Evolutionary conservation across 92 coral and sea anemone species (phyloP).

Genomic region (Heteractis magnifica): DNA sequence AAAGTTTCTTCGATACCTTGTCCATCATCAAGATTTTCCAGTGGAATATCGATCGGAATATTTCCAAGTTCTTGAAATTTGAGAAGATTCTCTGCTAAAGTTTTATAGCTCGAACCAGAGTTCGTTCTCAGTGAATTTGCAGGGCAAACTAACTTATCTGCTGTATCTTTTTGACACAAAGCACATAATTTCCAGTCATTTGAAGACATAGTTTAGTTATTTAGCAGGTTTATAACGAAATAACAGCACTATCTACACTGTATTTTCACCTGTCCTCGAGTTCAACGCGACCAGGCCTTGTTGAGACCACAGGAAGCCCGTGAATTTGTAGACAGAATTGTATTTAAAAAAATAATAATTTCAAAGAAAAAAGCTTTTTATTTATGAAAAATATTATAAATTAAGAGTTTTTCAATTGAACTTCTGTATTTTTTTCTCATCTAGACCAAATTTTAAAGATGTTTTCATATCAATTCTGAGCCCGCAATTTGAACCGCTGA

Average conservation of each 20-base stretch:
- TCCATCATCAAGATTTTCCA: slow-evolving; percentile 31
- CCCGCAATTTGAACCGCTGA: slow-evolving; percentile 7
- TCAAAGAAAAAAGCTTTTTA: background rate
- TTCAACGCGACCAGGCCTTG: background rate
- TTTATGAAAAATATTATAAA: background rate
- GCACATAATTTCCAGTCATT: slow-evolving; percentile 55
- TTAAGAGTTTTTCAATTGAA: background rate
- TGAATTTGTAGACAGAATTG: background rate
- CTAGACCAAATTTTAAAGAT: background rate
- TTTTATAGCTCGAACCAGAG: slow-evolving; percentile 44
- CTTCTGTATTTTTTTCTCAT: background rate
- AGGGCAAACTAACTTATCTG: slow-evolving; percentile 44
- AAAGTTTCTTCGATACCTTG: slow-evolving; percentile 30
- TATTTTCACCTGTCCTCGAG: background rate
- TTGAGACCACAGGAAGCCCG: slow-evolving; percentile 3
- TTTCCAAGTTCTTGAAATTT: slow-evolving; percentile 27
- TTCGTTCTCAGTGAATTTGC: slow-evolving; percentile 24
- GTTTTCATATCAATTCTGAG: background rate
- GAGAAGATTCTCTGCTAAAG: slow-evolving; percentile 35
- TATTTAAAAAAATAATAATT: background rate
- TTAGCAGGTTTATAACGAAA: background rate
- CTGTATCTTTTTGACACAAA: slow-evolving; percentile 43
- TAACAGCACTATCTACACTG: background rate
- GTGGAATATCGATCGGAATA: background rate
- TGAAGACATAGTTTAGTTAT: background rate